Conservation (phyloP, 2,113 vertebrate species). For the Cinclus mexicanus region DNA sequence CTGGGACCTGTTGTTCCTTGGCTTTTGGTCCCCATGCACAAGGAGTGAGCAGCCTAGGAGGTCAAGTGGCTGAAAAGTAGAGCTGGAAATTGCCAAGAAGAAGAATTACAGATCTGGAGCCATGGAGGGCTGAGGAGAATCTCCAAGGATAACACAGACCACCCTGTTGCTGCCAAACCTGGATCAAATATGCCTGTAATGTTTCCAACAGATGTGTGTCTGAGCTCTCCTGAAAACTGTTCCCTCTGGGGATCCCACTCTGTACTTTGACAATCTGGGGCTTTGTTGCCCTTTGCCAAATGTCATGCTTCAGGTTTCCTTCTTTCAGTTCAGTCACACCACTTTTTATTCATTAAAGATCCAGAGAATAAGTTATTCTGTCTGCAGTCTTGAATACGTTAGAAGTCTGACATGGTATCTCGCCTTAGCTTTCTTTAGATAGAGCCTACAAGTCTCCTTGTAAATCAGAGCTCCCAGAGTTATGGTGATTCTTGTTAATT, state of each 20-base stretch:
- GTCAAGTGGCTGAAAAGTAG: neutral
- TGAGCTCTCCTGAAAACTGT: neutral
- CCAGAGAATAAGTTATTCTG: neutral
- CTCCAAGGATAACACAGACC: neutral
- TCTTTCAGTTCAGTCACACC: neutral
- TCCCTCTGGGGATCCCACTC: neutral
- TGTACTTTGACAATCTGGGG: neutral
- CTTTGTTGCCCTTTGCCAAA: neutral
- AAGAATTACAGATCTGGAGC: neutral
- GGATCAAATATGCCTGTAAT: neutral
- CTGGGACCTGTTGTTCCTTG: neutral
- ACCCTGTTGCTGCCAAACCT: neutral
- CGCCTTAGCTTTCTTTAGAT: neutral
- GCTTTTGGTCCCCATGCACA: neutral
- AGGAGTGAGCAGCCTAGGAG: neutral
- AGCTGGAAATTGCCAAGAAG: neutral
- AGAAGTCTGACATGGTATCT: neutral
- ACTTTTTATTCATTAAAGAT: neutral
- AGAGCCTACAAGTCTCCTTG: neutral
- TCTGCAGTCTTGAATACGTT: neutral
- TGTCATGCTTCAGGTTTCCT: neutral
- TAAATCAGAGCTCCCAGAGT: neutral
- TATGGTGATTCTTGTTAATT: neutral
- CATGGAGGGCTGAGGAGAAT: neutral
- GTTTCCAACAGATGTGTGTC: neutral